Conservation (phyloP, 2,888 invertebrate genomes). For the Cheilosia scutellata region DNA sequence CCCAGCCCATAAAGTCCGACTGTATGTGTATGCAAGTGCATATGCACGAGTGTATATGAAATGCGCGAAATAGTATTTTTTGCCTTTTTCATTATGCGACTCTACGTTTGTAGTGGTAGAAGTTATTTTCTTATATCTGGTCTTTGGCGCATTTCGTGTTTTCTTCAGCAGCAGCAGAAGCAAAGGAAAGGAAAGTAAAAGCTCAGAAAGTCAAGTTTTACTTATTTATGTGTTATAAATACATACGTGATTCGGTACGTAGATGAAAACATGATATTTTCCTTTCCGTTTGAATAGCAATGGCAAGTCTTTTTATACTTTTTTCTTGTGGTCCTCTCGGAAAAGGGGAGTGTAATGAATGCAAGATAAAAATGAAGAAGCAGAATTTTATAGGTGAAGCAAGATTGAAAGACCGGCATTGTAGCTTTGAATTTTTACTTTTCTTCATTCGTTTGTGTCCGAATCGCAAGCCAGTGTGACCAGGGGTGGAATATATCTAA, state of each 20-base stretch:
- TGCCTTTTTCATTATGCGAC: background rate
- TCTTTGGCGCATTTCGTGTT: constrained; percentile 1
- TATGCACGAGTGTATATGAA: background rate
- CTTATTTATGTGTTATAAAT: constrained; percentile 19
- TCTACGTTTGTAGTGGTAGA: constrained; percentile 3
- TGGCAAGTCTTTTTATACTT: constrained; percentile 10
- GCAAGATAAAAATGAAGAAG: constrained; percentile 5
- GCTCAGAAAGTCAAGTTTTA: constrained; percentile 60
- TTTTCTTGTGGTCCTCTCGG: background rate
- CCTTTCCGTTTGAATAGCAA: no score
- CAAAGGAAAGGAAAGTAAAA: constrained; percentile 62
- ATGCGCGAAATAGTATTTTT: constrained; percentile 40
- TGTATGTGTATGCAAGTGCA: constrained; percentile 48
- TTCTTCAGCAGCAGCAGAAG: background rate
- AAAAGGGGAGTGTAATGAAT: constrained; percentile 22
- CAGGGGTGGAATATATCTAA: no score
- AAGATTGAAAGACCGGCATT: constrained; percentile 52
- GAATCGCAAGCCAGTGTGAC: no score
- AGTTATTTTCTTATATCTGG: constrained; percentile 12
- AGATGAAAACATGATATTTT: constrained; percentile 11
- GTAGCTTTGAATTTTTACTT: constrained; percentile 40
- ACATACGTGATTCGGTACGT: constrained; percentile 5
- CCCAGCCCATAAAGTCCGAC: background rate
- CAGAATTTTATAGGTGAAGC: constrained; percentile 48
- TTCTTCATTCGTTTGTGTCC: background rate